These are phyloP conservation scores for Nomada lathburiana DNA, from an alignment of 2,888 invertebrate species.

Conservation along the genomic window DNA sequence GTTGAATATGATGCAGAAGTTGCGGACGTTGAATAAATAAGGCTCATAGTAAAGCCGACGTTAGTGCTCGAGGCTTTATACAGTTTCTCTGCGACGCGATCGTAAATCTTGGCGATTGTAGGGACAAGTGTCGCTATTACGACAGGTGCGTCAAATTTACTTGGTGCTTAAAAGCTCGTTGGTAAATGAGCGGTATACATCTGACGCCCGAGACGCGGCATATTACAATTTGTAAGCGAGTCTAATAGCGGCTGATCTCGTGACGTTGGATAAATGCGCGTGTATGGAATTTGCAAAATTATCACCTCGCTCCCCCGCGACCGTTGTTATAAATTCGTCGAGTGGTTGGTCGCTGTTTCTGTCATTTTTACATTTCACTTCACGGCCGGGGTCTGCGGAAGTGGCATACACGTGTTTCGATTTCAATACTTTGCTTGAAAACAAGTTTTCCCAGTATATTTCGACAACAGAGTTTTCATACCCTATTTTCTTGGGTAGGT, in stretches of 20 bases:
- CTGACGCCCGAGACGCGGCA: slow-evolving; percentile 32
- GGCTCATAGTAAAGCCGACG: slow-evolving; percentile 45
- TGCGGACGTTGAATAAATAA: slow-evolving; percentile 54
- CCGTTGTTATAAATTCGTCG: slow-evolving; percentile 16
- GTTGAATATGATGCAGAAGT: not conserved
- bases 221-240: slow-evolving; percentile 52
- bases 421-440: not conserved
- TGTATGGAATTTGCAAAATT: slow-evolving; percentile 35
- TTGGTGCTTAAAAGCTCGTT: slow-evolving; percentile 53
- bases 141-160: slow-evolving; percentile 68
- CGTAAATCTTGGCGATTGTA: slow-evolving; percentile 62
- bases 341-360: not conserved
- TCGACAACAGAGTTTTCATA: not conserved
- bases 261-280: slow-evolving; percentile 48
- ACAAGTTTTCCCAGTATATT: not conserved
- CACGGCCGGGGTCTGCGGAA: not conserved
- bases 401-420: not conserved
- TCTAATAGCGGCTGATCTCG: slow-evolving; percentile 22
- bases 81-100: slow-evolving; percentile 43
- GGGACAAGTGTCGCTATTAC: slow-evolving; percentile 56
- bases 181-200: slow-evolving; percentile 43
- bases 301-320: not conserved
- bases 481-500: not conserved
- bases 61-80: slow-evolving; percentile 20
- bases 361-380: not conserved